These are phyloP conservation scores for Glyptemys insculpta DNA, from an alignment of 2,797 vertebrate genomes.

Conservation along the genomic window DNA sequence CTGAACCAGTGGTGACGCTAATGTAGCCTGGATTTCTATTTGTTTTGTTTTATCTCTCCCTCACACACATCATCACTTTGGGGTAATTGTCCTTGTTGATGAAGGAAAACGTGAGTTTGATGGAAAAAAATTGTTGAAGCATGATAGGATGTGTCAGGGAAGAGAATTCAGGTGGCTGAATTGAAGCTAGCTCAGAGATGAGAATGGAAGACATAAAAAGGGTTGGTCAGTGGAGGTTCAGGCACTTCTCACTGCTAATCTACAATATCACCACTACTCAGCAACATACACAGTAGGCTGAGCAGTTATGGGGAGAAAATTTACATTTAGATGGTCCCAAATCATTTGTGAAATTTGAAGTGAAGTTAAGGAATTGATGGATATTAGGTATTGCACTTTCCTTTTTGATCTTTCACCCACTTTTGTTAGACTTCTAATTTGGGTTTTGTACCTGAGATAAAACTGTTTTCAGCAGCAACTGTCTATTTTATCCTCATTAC, in stretches of 20 bases:
- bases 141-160: not conserved
- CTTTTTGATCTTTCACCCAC: not conserved
- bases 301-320: not conserved
- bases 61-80: not conserved
- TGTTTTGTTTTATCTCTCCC: not conserved
- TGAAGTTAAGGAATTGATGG: not conserved
- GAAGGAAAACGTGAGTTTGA: constrained; percentile 40
- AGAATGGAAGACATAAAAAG: not conserved
- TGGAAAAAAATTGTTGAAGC: not conserved
- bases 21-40: not conserved
- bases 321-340: not conserved
- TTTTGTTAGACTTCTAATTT: not conserved
- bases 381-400: not conserved
- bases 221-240: not conserved
- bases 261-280: not conserved
- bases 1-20: not conserved
- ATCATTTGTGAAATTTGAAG: not conserved
- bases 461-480: not conserved
- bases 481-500: not conserved
- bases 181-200: not conserved
- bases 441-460: not conserved
- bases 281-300: not conserved
- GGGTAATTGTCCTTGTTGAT: constrained; percentile 45
- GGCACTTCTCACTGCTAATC: not conserved
- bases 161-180: not conserved